Evolutionary conservation across 2,888 invertebrate genomes (phyloP).

Genomic region (Tenthredo distinguenda): DNA sequence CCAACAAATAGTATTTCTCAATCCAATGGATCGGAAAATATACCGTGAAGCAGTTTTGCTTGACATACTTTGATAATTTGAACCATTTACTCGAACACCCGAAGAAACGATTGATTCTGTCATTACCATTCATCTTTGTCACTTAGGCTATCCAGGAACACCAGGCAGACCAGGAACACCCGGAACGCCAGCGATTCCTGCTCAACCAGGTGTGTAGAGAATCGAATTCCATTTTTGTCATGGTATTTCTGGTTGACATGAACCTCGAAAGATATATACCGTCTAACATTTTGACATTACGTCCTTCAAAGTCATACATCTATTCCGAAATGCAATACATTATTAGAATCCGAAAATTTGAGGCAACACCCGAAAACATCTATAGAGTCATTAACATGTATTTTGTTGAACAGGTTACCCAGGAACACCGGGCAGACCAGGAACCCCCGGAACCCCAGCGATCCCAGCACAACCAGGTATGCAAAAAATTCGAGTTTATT

Average conservation of each 20-base stretch:
- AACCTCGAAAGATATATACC: too few species aligned
- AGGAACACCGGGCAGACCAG: conserved; percentile 63
- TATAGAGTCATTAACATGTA: too few species aligned
- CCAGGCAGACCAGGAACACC: conserved; percentile 66
- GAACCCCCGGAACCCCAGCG: conserved; percentile 69
- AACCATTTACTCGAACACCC: too few species aligned
- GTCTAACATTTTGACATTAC: too few species aligned
- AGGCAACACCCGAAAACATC: too few species aligned
- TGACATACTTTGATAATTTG: too few species aligned
- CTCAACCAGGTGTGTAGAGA: conserved; percentile 58
- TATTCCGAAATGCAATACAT: background rate
- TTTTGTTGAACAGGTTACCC: conserved; percentile 49
- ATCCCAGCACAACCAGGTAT: conserved; percentile 50
- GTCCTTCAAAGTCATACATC: too few species aligned
- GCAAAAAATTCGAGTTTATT: background rate
- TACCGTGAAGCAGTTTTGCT: too few species aligned
- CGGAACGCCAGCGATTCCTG: conserved; percentile 69
- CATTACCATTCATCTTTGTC: background rate
- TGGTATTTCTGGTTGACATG: too few species aligned
- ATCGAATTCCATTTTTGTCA: background rate
- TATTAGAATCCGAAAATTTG: too few species aligned
- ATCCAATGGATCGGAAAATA: too few species aligned
- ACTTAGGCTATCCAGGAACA: conserved; percentile 60
- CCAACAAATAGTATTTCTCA: background rate
- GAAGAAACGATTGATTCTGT: background rate